These are phyloP conservation scores for Miniopterus natalensis DNA, from an alignment of 2,113 vertebrate genomes.

Conservation along the genomic window DNA sequence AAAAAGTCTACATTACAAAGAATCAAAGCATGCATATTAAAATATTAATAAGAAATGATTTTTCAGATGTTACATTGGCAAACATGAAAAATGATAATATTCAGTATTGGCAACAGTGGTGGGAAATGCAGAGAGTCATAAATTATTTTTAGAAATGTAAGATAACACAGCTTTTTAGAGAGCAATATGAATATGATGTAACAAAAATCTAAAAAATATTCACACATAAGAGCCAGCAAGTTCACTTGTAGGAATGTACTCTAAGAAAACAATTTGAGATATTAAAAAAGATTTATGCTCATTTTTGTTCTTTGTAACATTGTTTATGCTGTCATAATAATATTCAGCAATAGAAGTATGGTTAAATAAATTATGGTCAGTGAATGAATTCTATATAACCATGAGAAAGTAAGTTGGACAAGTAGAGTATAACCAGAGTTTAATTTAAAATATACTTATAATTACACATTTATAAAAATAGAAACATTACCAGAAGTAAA, in stretches of 20 bases:
- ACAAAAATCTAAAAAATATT: constrained; percentile 47
- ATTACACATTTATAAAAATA: background rate
- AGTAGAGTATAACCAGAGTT: background rate
- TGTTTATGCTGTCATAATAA: constrained; percentile 33
- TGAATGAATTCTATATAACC: background rate
- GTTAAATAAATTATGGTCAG: constrained; percentile 50
- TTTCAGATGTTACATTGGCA: background rate
- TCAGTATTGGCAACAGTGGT: background rate
- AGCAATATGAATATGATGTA: background rate
- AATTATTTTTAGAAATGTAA: constrained; percentile 8
- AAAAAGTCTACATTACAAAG: background rate
- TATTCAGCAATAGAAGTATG: constrained; percentile 15
- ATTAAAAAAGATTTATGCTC: constrained; percentile 40
- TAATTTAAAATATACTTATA: background rate
- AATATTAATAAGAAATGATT: background rate
- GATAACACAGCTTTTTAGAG: constrained; percentile 17
- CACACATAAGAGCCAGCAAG: background rate
- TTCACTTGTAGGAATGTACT: constrained; percentile 24
- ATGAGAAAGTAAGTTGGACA: constrained; percentile 2
- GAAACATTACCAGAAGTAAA: background rate
- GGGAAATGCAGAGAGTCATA: background rate
- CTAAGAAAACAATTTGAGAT: constrained; percentile 52
- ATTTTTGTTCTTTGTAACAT: constrained; percentile 28
- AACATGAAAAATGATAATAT: background rate
- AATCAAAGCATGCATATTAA: background rate